Evolutionary conservation across 2,797 vertebrate genomes (phyloP), one percentile per base, ranked within the genome.

Genomic region (Smutsia gigantea): DNA sequence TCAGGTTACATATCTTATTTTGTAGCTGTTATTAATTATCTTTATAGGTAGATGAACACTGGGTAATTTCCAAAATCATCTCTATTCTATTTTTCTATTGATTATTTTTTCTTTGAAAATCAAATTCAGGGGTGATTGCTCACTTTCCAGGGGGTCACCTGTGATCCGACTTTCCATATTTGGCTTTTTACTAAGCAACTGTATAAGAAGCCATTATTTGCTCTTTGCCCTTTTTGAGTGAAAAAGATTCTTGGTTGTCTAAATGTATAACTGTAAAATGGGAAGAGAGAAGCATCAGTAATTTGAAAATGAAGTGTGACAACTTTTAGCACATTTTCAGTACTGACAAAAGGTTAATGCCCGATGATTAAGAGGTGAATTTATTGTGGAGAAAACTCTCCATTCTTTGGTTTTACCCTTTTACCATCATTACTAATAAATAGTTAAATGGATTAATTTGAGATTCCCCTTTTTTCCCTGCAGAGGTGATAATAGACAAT

Each of bases 401-500:
- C 29, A 14, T 57, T 71, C 66, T 88, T 94, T 87, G 34, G 17
- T 69, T 10, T 72, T 74, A 68, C 6, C 21, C 8, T 74, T 78
- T 95, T 93, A 85, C 31, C 37, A 77, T 78, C 15, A 84, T 8
- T 94, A 34, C 72, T 96, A 88, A 96, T 94, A 93, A 83, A 87
- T 91, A 95, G 93, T 93, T 95, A 95, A 90, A 84, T 85, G 66
- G 61, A 95, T 93, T 92, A 94, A 93, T 92, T 86, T 49, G 55
- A 94, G 53, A 93, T 68, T 87, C 83, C 42, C 83, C 87, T 92
- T 31, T 96, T 93, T 96, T 92, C 96, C 78, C 96, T 89, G 49
- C 59, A 82, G 92, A 97, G 87, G 89, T 95, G 93, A 95, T 97
- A 97, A 97, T 94, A 95, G 93, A 77, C 90, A 92, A 10, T 49